Evolutionary conservation across 2,888 invertebrate genomes (phyloP), one percentile per base, ranked within the genome.

Genomic region (Chymomyza procnemis): DNA sequence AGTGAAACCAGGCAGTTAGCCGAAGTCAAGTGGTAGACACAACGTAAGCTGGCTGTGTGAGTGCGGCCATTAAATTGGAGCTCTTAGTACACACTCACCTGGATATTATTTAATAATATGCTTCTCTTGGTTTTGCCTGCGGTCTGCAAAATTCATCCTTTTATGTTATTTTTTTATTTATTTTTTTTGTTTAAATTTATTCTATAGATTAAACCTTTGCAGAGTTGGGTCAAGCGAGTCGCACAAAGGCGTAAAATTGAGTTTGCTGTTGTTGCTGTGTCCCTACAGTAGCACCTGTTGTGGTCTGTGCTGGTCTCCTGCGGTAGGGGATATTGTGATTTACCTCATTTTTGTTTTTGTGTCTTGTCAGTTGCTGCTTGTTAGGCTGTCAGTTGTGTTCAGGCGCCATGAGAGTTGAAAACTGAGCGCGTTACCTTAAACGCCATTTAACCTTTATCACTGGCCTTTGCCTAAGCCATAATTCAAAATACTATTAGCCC

Each of bases 401-500:
- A 66, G 63, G 57, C 12, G 57, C 12, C 50, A 58, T n/a, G 56
- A 57, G 78, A 58, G 2, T 41, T 12, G 3, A 41, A 9, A 41
- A 55, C 14, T 61, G 47, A 48, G 62, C 30, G 46, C 62, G 61
- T 56, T 14, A 41, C 68, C 48, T 26, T 26, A 26, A 26, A 26
- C 26, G 26, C 0, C 19, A 50, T 59, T 78, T 78, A 75, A 75
- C 71, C 78, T 76, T 78, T 68, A 66, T 66, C 64, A 34, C 55
- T 56, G 65, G 64, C 71, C 71, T 75, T 66, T 75, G 67, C 75
- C 64, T 75, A 66, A n/a, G 67, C 75, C 71, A 78, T 78, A 75
- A 69, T 59, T 76, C 73, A 72, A 67, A 73, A 76, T 78, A 78
- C 75, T 76, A 76, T 72, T 75, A 76, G 75, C 78, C 78, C 68